Evolutionary conservation across 2,888 invertebrate species (phyloP), one percentile per base, ranked within the genome.

Genomic region (Microctonus hyperodae): DNA sequence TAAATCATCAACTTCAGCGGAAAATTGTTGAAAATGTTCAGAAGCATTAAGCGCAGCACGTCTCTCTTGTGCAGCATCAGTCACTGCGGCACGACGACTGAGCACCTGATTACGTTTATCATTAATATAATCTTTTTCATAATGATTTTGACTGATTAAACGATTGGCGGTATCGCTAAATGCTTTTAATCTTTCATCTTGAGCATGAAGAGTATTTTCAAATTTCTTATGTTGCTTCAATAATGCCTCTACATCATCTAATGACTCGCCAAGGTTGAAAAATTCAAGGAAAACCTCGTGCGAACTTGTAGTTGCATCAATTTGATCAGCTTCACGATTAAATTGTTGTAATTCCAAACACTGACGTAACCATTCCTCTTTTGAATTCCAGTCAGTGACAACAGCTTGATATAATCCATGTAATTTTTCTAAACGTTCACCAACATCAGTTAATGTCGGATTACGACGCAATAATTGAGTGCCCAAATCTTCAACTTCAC

Each of bases 261-360:
- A 86, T 0, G 96, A 95, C 69, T 91, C 91, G 72, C 97, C 98
- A 53, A 94, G 88, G 73, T 96, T 92, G 10, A 89, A 89, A 84
- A 93, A 94, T 76, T 97, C 97, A 22, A 98, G 86, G 85, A 95
- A 97, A 0, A 96, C 95, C 82, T 96, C 93, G 81, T 98, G 97
- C 16, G 96, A 94, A 64, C 95, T 94, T 58, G 95, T 96, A 11
- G 94, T 92, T 0, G 98, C 96, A 85, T 98, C 98, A 71, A 98
- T 95, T 82, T 97, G 95, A 82, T 98, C 98, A 0, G 97, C 97
- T 84, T 98, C 98, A 44, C 96, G 90, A 85, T 96, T 96, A 85
- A 97, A 97, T 72, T 92, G 89, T 85, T 95, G 96, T 68, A 98
- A 86, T 75, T 97, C 94, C 35, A 95, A 89, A 72, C 95, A 91